These are phyloP conservation scores for Myodes glareolus DNA, from an alignment of 2,113 vertebrate species.

Conservation along the genomic window DNA sequence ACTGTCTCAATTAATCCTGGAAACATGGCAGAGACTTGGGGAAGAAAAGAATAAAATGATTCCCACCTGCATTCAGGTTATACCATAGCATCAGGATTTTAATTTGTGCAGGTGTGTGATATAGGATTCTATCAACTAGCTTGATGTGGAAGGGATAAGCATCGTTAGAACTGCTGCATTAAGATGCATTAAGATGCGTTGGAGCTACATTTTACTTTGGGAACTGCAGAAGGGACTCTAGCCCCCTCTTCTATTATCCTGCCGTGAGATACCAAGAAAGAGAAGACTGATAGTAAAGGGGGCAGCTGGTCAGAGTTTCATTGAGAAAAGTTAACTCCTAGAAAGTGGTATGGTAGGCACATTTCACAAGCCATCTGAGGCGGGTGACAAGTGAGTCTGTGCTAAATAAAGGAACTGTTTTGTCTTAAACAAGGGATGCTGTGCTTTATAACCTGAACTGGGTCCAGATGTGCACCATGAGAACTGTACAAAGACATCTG, in stretches of 20 bases:
- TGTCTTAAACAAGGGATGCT: neutral
- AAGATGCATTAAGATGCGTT: neutral
- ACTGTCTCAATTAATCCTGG: constrained; percentile 27
- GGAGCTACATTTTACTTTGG: fast-evolving
- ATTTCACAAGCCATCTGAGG: neutral
- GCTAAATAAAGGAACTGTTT: neutral
- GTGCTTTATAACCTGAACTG: neutral
- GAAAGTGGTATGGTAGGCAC: neutral
- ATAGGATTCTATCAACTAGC: neutral
- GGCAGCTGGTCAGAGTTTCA: neutral
- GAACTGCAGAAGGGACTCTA: neutral
- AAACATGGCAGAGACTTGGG: neutral
- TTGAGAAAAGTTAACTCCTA: neutral
- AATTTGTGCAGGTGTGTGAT: neutral
- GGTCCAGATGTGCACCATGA: neutral
- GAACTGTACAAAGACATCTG: neutral
- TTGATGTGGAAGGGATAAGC: neutral
- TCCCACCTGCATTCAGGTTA: constrained; percentile 5
- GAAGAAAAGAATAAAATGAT: neutral
- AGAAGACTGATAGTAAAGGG: neutral
- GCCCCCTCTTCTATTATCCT: neutral
- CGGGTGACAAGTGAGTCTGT: neutral
- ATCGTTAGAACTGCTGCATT: neutral
- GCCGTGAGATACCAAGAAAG: neutral
- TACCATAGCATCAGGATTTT: neutral